Evolutionary conservation across 2,888 invertebrate genomes (phyloP).

Genomic region (Pandemis cinnamomeana): DNA sequence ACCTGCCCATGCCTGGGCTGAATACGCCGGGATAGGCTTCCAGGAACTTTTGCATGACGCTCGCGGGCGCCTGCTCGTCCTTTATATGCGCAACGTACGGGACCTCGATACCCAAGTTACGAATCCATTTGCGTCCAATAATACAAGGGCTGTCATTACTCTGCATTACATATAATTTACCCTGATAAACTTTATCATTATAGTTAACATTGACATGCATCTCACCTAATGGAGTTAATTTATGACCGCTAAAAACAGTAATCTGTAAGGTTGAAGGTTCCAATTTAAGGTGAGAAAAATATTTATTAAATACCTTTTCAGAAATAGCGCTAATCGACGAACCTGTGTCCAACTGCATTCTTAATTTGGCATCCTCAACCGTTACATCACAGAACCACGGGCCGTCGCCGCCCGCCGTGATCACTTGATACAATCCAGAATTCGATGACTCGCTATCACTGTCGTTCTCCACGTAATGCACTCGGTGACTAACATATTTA

Average conservation of each 20-base stretch:
- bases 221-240: background rate
- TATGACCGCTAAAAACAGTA: slow-evolving; percentile 1
- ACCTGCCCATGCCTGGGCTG: slow-evolving; percentile 1
- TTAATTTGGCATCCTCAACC: slow-evolving; percentile 18
- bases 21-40: slow-evolving; percentile 1
- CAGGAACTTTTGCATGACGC: slow-evolving; percentile 2
- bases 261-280: slow-evolving; percentile 8
- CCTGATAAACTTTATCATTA: background rate
- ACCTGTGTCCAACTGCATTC: slow-evolving; percentile 36
- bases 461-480: background rate
- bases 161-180: background rate
- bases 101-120: background rate
- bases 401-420: background rate
- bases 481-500: background rate
- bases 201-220: background rate
- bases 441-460: slow-evolving; percentile 1
- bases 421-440: background rate
- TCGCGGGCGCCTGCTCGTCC: background rate
- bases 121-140: slow-evolving; percentile 3
- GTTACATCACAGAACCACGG: slow-evolving; percentile 23
- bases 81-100: background rate
- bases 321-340: slow-evolving; percentile 27
- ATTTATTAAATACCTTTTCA: slow-evolving; percentile 8
- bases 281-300: slow-evolving; percentile 6
- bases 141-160: slow-evolving; percentile 3